Evolutionary conservation across 2,113 vertebrate species (phyloP), one percentile per base, ranked within the genome.

Genomic region (Tachysurus fulvidraco): DNA sequence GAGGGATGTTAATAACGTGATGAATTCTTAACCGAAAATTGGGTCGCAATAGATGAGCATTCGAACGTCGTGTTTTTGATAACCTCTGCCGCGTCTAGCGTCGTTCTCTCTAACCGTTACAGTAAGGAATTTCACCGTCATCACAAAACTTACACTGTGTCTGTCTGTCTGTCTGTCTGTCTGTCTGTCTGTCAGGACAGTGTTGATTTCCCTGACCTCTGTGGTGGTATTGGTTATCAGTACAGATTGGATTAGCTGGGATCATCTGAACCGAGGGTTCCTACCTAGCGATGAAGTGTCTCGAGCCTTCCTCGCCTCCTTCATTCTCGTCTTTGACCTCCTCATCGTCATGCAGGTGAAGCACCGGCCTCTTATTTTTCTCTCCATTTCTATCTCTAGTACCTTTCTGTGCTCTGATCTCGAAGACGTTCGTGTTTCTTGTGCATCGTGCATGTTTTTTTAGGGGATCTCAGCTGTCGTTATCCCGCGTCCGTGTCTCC

Each of bases 171-270:
- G 4, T 65, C 36, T 50, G 5, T 83, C 17, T 78, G 16, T 59
- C 30, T n/a, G 74, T 73, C 60, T 83, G 36, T 59, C 54, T 94
- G 92, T 10, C 93, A 99, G 98, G 98, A 94, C 97, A 0, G 98
- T 99, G 91, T 95, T 99, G 73, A 94, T 99, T 90, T 97, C 95
- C 83, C 94, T 99, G 92, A 99, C 98, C 46, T 98, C 98, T 3
- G 95, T 98, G 88, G 98, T 99, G 92, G 96, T 99, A 62, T 93
- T 99, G 90, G 94, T 99, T 94, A 99, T 99, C 93, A 98, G 97
- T 83, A 99, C 97, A 3, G 97, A 99, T 94, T 99, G 98, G 98
- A 99, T 99, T 95, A 98, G 97, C 94, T 99, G 98, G 98, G 98
- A 99, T 96, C 97, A 98, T 88, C 91, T 99, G 89, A 99, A 99